A percentile compares a stretch with the other conserved stretches of the same genome.
phyloP scores from a whole-genome alignment of 2,888 invertebrate genomes.

The Carpatolechia fugitivella region DNA sequence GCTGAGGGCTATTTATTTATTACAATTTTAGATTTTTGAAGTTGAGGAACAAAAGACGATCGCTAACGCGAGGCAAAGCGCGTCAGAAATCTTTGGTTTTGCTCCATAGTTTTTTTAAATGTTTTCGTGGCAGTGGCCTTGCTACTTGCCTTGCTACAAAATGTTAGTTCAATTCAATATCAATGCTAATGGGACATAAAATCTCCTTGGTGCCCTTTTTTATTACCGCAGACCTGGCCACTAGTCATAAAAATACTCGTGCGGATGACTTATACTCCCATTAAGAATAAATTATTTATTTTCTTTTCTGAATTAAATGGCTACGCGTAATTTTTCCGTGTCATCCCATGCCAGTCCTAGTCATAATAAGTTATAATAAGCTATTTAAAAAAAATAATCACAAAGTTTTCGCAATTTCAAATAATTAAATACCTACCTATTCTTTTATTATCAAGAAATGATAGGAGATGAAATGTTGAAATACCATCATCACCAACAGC shows the following conservation, averaged over 20 bases:
- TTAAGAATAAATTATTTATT: conserved; percentile 10
- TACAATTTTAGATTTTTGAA: too few species aligned
- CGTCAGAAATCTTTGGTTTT: too few species aligned
- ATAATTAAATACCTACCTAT: too few species aligned
- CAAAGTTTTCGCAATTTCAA: too few species aligned
- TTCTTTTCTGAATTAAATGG: neutral
- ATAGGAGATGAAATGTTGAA: too few species aligned
- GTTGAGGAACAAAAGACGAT: too few species aligned
- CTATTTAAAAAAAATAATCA: too few species aligned
- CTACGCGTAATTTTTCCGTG: neutral
- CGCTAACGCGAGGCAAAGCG: too few species aligned
- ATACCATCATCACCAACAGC: too few species aligned
- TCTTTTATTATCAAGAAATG: too few species aligned
- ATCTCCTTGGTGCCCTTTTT: conserved; percentile 4
- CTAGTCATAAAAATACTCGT: neutral
- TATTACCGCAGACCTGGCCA: conserved; percentile 1
- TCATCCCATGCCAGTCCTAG: neutral
- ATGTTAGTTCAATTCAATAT: conserved; percentile 4
- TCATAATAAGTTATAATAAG: neutral
- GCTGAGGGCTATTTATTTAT: too few species aligned
- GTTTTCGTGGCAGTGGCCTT: neutral
- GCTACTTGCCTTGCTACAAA: neutral
- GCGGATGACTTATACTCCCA: conserved; percentile 3
- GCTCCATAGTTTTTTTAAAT: neutral
- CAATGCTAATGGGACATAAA: conserved; percentile 7